These are phyloP conservation scores for Sus cebifrons DNA, from an alignment of 2,797 vertebrate species.

Conservation along the genomic window DNA sequence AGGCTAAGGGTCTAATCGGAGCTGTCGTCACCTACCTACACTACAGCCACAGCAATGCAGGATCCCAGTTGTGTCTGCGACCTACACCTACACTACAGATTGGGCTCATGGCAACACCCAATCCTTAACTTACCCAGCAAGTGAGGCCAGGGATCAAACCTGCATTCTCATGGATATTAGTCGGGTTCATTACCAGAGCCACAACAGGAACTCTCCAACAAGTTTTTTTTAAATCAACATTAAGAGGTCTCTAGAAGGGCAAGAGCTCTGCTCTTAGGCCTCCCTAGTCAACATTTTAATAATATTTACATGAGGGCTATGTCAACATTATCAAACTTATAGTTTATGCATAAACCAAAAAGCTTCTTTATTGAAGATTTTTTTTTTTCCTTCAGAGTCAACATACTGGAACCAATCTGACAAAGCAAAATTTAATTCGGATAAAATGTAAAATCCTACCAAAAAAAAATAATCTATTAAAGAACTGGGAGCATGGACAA, in stretches of 20 bases:
- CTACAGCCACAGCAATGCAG: too few relatives aligned
- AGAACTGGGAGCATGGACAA: neutral
- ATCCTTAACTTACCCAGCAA: too few relatives aligned
- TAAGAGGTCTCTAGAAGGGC: neutral
- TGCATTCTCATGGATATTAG: too few relatives aligned
- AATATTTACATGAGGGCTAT: neutral
- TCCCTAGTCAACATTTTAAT: neutral
- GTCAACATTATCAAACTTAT: neutral
- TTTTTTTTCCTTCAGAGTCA: neutral
- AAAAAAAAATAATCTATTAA: slow-evolving; percentile 31
- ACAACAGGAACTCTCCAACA: too few relatives aligned
- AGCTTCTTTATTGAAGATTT: neutral
- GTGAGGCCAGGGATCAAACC: too few relatives aligned
- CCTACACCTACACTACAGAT: too few relatives aligned
- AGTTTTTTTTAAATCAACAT: neutral
- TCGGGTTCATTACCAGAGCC: too few relatives aligned
- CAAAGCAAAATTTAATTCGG: slow-evolving; percentile 49
- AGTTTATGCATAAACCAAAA: slow-evolving; percentile 16
- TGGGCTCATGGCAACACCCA: too few relatives aligned
- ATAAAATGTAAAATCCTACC: neutral
- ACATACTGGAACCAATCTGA: neutral
- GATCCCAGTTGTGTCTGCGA: too few relatives aligned
- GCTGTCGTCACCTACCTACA: too few relatives aligned
- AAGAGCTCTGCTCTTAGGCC: neutral
- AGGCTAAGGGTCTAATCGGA: too few relatives aligned